phyloP scores from a whole-genome alignment of 2,797 vertebrate species.

The Myripristis murdjan region DNA sequence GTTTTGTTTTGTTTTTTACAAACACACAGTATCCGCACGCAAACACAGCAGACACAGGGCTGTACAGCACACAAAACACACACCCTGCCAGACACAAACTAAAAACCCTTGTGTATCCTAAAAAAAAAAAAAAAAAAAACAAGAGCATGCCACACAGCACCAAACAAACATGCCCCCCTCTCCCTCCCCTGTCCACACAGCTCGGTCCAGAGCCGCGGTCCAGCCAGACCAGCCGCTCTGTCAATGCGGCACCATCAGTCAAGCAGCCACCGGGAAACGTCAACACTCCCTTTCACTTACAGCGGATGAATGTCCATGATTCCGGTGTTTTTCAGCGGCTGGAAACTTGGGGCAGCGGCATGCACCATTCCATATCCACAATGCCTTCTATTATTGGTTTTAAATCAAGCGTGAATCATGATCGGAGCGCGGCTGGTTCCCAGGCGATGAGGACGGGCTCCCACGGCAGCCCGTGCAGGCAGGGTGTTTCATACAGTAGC shows the following conservation, averaged over 20 bases:
- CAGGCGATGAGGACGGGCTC: constrained; percentile 60
- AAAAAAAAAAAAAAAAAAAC: constrained; percentile 4
- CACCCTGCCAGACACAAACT: constrained; percentile 34
- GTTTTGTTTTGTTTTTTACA: too few species aligned
- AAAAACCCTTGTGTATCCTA: neutral
- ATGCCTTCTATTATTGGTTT: constrained; percentile 55
- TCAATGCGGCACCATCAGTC: constrained; percentile 83
- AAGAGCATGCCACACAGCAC: neutral
- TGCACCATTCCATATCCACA: constrained; percentile 92
- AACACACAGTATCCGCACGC: too few species aligned
- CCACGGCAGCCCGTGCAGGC: constrained; percentile 57
- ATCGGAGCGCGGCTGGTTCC: constrained; percentile 38
- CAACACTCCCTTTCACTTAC: constrained; percentile 77
- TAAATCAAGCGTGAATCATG: constrained; percentile 62
- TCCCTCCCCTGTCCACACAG: neutral
- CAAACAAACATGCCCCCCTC: neutral
- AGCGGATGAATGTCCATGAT: constrained; percentile 90
- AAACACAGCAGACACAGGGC: neutral
- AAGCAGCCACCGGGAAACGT: constrained; percentile 65
- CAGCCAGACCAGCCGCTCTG: constrained; percentile 41
- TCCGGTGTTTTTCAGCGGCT: constrained; percentile 86
- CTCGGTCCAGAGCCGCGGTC: neutral
- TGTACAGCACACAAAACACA: constrained; percentile 16
- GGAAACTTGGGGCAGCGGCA: constrained; percentile 85
- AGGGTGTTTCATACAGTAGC: constrained; percentile 45